phyloP scores from a whole-genome alignment of 1,140 invertebrate species.

The Bombus superbus region DNA sequence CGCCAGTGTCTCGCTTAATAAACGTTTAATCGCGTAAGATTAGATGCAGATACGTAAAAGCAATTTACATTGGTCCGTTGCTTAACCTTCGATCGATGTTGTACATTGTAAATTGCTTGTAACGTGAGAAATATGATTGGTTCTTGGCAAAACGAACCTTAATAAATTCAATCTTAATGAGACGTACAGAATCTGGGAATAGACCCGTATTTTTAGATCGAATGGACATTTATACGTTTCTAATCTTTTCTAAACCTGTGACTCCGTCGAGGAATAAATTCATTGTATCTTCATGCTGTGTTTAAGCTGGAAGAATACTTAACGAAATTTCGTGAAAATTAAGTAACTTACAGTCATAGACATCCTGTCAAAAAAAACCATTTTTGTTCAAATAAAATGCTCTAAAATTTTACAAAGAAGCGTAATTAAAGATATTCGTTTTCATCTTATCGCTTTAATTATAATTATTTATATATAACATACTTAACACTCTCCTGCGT shows the following conservation, averaged over 20 bases:
- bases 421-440: background rate
- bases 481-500: background rate
- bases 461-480: accelerated
- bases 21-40: background rate
- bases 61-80: background rate
- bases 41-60: background rate
- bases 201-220: conserved; percentile 21
- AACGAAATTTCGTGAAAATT: no score
- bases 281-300: background rate
- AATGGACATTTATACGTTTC: conserved; percentile 4
- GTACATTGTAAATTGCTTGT: background rate
- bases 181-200: conserved; percentile 13
- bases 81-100: background rate
- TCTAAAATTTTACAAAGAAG: background rate
- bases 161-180: conserved; percentile 43
- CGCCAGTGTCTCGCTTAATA: background rate
- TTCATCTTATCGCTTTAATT: background rate
- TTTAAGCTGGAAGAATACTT: no score
- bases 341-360: no score
- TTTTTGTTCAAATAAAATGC: no score
- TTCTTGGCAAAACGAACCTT: conserved; percentile 15
- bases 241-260: background rate
- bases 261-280: background rate
- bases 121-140: conserved; percentile 17
- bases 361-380: no score